phyloP scores from a whole-genome alignment of 1,140 invertebrate genomes.

The Drosophila insularis region DNA sequence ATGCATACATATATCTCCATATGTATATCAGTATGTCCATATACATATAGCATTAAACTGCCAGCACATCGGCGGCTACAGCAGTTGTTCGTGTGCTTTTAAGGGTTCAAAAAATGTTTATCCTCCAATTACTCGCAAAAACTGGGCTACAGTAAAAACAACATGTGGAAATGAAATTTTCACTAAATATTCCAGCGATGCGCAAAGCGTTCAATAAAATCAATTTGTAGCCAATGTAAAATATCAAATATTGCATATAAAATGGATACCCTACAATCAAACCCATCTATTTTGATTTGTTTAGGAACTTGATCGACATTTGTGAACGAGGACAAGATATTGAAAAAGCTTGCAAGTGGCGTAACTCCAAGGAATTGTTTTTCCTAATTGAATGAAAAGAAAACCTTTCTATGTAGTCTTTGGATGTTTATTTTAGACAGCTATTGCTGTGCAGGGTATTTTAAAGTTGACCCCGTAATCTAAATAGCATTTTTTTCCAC shows the following conservation, averaged over 20 bases:
- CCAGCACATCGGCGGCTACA: neutral
- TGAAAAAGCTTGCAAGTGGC: no score
- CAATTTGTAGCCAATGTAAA: slow-evolving; percentile 21
- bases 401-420: no score
- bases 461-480: neutral
- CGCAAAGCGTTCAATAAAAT: slow-evolving; percentile 8
- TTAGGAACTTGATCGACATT: no score
- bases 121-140: slow-evolving; percentile 1
- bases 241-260: slow-evolving; percentile 11
- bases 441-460: neutral
- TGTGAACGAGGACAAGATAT: no score
- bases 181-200: slow-evolving; percentile 15
- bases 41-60: neutral
- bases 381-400: no score
- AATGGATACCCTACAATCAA: neutral
- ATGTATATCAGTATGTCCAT: neutral
- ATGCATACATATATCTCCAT: neutral
- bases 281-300: no score
- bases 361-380: no score
- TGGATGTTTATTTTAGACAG: no score
- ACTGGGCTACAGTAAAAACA: neutral
- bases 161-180: neutral
- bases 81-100: slow-evolving; percentile 2
- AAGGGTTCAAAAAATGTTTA: slow-evolving; percentile 10
- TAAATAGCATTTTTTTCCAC: neutral